A percentile compares a stretch with the other conserved stretches of the same genome.
phyloP scores from a whole-genome alignment of 2,113 vertebrate species.

The Macquaria ambigua region DNA sequence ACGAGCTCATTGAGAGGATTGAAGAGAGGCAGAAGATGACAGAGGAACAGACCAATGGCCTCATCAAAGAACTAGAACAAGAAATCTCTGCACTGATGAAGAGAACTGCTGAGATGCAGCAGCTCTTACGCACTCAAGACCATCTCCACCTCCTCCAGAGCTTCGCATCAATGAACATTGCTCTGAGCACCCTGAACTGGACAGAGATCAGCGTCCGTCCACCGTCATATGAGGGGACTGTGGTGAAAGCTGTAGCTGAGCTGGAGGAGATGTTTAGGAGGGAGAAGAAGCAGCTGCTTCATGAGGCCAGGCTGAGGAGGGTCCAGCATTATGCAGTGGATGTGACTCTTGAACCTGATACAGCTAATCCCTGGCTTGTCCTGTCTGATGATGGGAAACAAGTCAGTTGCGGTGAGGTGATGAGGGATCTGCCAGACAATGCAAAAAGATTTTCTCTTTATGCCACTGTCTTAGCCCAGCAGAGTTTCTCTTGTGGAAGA shows the following conservation, averaged over 20 bases:
- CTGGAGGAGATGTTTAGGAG: slow-evolving; percentile 7
- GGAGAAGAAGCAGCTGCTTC: slow-evolving; percentile 18
- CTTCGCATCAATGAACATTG: background rate
- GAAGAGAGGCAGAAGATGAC: background rate
- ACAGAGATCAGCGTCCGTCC: background rate
- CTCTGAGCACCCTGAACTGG: background rate
- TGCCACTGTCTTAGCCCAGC: slow-evolving; percentile 9
- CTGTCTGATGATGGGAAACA: slow-evolving; percentile 30
- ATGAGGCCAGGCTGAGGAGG: background rate
- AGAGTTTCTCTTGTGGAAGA: slow-evolving; percentile 18
- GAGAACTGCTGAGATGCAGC: background rate
- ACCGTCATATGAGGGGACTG: background rate
- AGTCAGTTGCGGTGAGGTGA: slow-evolving; percentile 6
- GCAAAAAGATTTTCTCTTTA: slow-evolving; percentile 32
- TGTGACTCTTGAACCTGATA: slow-evolving; percentile 1
- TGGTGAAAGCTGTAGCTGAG: background rate
- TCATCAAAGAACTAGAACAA: slow-evolving; percentile 17
- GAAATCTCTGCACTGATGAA: background rate
- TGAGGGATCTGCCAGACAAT: slow-evolving; percentile 21
- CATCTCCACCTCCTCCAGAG: slow-evolving; percentile 25
- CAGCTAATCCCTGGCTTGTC: slow-evolving; percentile 31
- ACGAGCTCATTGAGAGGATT: slow-evolving; percentile 24
- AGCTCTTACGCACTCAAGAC: slow-evolving; percentile 9
- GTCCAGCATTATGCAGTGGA: slow-evolving; percentile 8
- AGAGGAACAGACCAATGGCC: slow-evolving; percentile 2